These are phyloP conservation scores for Schrankia costaestrigalis DNA, from an alignment of 2,888 invertebrate species.

Conservation along the genomic window DNA sequence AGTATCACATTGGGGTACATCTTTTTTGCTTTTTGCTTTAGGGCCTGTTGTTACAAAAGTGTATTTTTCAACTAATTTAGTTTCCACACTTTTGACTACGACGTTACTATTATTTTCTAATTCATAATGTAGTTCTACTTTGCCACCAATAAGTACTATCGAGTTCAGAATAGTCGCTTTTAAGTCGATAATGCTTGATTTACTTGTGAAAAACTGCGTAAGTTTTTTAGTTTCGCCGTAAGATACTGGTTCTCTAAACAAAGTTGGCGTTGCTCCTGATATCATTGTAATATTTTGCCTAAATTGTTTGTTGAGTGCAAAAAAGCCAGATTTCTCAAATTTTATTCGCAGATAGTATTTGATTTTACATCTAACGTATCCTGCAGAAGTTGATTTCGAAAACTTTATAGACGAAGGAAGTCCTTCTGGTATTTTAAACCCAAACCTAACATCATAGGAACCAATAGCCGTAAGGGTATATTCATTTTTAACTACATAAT, in stretches of 20 bases:
- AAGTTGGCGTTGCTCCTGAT: conserved; percentile 31
- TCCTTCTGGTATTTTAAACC: conserved; percentile 34
- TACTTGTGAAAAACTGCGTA: conserved; percentile 31
- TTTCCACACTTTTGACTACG: conserved; percentile 31
- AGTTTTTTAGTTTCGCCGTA: conserved; percentile 37
- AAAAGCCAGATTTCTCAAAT: conserved; percentile 39
- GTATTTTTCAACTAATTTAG: conserved; percentile 31
- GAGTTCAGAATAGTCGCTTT: conserved; percentile 36
- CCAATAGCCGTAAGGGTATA: conserved; percentile 11
- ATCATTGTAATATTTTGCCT: conserved; percentile 37
- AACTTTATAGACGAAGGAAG: conserved; percentile 34
- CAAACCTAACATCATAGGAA: conserved; percentile 34
- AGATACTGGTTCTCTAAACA: conserved; percentile 32
- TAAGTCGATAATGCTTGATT: conserved; percentile 33
- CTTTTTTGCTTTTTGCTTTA: conserved; percentile 9
- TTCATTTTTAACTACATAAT: conserved; percentile 2
- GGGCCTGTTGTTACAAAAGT: conserved; percentile 25
- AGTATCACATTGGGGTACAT: conserved; percentile 27
- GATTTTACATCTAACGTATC: conserved; percentile 29
- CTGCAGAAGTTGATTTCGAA: conserved; percentile 12
- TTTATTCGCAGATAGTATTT: conserved; percentile 42
- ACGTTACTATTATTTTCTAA: conserved; percentile 36
- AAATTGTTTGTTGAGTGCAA: conserved; percentile 35
- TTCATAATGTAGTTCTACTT: conserved; percentile 36
- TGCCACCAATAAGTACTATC: conserved; percentile 33